These are phyloP conservation scores for Anolis apletophallus DNA, from an alignment of 2,797 vertebrate genomes.

Conservation along the genomic window DNA sequence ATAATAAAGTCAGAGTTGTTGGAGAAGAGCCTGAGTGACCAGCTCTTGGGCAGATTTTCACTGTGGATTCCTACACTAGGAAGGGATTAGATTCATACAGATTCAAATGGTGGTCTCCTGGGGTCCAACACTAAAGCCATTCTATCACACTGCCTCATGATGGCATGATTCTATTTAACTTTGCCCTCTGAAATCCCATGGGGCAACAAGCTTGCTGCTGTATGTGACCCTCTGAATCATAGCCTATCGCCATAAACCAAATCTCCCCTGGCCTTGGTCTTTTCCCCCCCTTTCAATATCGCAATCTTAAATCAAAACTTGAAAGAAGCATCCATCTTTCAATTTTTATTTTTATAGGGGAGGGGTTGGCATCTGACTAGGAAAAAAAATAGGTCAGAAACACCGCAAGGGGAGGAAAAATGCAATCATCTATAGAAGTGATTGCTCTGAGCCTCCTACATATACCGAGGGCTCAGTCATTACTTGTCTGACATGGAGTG, in stretches of 20 bases:
- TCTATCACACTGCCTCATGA: not conserved
- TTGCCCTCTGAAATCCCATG: not conserved
- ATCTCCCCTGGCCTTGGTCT: not conserved
- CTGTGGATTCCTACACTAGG: too few relatives aligned
- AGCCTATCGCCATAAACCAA: not conserved
- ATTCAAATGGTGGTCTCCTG: too few relatives aligned
- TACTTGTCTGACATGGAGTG: slow-evolving; percentile 35
- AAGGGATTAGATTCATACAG: too few relatives aligned
- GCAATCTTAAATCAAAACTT: slow-evolving; percentile 13
- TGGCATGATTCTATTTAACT: not conserved
- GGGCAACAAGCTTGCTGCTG: not conserved
- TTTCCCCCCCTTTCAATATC: not conserved
- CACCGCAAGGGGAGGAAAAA: slow-evolving; percentile 6
- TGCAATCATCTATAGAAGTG: slow-evolving; percentile 9
- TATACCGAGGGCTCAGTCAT: slow-evolving; percentile 12
- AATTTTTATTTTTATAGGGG: not conserved
- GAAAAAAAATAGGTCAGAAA: slow-evolving; percentile 47
- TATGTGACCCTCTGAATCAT: not conserved
- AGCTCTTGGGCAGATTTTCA: too few relatives aligned
- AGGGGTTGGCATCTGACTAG: not conserved
- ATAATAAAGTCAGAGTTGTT: too few relatives aligned
- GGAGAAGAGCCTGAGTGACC: too few relatives aligned
- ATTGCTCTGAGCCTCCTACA: not conserved
- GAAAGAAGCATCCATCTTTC: slow-evolving; percentile 19
- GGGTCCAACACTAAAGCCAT: too few relatives aligned